phyloP scores from a whole-genome alignment of 2,888 invertebrate genomes.

The Scaptomyza flava region DNA sequence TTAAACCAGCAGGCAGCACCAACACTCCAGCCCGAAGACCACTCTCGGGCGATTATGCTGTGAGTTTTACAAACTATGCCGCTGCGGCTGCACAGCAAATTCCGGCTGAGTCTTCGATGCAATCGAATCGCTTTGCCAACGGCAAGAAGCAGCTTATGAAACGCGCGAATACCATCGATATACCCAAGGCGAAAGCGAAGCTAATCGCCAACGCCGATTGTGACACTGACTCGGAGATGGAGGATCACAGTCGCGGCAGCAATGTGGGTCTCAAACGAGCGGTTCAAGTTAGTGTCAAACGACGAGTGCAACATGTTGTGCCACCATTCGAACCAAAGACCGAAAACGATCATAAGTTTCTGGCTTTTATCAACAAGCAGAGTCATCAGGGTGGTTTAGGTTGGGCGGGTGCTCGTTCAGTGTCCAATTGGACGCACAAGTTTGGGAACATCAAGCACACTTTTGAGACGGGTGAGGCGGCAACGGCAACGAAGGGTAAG shows the following conservation, averaged over 20 bases:
- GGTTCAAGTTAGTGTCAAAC: conserved; percentile 86
- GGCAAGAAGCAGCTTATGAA: conserved; percentile 92
- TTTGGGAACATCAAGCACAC: conserved; percentile 93
- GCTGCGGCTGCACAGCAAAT: conserved; percentile 25
- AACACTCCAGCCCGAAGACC: conserved; percentile 59
- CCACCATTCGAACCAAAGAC: conserved; percentile 92
- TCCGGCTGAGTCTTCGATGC: conserved; percentile 80
- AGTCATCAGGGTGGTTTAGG: conserved; percentile 85
- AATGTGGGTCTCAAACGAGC: conserved; percentile 86
- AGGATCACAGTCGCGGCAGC: conserved; percentile 52
- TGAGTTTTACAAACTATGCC: conserved; percentile 72
- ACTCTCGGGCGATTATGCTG: conserved; percentile 77
- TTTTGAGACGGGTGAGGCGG: conserved; percentile 87
- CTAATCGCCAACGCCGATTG: conserved; percentile 84
- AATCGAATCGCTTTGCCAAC: conserved; percentile 71
- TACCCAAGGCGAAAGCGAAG: conserved; percentile 88
- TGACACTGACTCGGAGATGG: conserved; percentile 85
- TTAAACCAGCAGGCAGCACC: conserved; percentile 8
- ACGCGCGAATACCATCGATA: conserved; percentile 94
- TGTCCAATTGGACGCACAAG: conserved; percentile 91
- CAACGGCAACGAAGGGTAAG: conserved; percentile 82
- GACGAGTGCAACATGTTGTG: conserved; percentile 85
- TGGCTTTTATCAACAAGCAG: conserved; percentile 92
- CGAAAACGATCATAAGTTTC: conserved; percentile 93
- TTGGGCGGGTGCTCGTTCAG: conserved; percentile 83